A percentile compares a stretch with the other conserved stretches of the same genome.
Conservation (phyloP, 2,797 vertebrate genomes). For the Potorous gilbertii region DNA sequence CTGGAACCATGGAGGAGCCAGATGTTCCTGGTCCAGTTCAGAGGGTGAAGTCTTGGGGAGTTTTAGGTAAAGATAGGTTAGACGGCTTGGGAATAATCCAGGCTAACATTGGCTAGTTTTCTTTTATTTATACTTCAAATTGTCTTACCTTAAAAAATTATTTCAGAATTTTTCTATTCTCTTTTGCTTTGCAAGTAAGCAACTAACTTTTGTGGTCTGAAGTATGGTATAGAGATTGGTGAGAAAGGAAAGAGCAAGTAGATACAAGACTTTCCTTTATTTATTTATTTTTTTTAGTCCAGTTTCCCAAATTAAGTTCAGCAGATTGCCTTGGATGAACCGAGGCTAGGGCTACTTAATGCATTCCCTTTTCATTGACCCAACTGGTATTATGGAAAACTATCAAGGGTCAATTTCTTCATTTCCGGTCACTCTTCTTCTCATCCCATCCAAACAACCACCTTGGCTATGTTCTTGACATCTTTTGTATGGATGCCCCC, state of each 20-base stretch:
- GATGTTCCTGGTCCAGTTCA: not conserved
- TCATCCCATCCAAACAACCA: not conserved
- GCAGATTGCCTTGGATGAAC: not conserved
- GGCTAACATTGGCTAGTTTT: not conserved
- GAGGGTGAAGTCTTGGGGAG: not conserved
- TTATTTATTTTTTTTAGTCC: not conserved
- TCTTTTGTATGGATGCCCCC: not conserved
- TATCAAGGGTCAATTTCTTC: not conserved
- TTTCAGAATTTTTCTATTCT: not conserved
- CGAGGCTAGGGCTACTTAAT: not conserved
- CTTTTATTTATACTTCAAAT: not conserved
- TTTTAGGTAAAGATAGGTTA: not conserved
- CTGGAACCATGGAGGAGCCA: not conserved
- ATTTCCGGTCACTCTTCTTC: not conserved
- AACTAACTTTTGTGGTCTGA: not conserved
- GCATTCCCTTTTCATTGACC: not conserved
- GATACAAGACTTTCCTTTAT: not conserved
- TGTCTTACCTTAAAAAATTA: not conserved
- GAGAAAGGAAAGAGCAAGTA: not conserved
- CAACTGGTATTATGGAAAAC: not conserved
- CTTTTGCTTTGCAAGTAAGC: not conserved
- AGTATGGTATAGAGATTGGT: not conserved
- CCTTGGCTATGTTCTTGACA: not conserved
- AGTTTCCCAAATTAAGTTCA: not conserved
- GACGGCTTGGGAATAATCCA: not conserved